A percentile compares a stretch with the other conserved stretches of the same genome.
Evolutionary conservation across 2,888 invertebrate species (phyloP).

Genomic region (Molorchus minor): DNA sequence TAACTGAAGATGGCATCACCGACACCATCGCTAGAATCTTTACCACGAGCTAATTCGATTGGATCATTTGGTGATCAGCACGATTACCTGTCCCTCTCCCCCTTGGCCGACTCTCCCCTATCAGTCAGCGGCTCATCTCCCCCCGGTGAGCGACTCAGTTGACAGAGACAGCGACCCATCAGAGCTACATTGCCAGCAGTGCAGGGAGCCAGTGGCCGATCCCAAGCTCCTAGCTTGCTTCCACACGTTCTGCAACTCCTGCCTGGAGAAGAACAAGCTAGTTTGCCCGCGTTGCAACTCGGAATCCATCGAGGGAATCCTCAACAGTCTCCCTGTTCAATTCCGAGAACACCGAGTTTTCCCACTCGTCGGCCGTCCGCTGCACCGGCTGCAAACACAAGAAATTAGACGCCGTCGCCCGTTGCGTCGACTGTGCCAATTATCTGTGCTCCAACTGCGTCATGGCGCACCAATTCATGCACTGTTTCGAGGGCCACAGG

Average conservation of each 20-base stretch:
- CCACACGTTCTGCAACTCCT: slow-evolving; percentile 85
- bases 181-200: slow-evolving; percentile 69
- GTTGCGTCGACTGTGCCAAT: slow-evolving; percentile 96
- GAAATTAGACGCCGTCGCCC: slow-evolving; percentile 92
- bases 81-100: slow-evolving; percentile 74
- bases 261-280: slow-evolving; percentile 82
- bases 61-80: slow-evolving; percentile 85
- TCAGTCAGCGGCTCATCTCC: slow-evolving; percentile 89
- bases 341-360: slow-evolving; percentile 54
- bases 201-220: slow-evolving; percentile 78
- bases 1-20: slow-evolving; percentile 93
- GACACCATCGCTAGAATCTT: slow-evolving; percentile 92
- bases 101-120: slow-evolving; percentile 75
- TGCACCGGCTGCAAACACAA: slow-evolving; percentile 98
- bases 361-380: slow-evolving; percentile 68
- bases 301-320: slow-evolving; percentile 61
- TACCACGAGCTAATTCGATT: slow-evolving; percentile 90
- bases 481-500: slow-evolving; percentile 97
- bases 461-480: slow-evolving; percentile 99
- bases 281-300: slow-evolving; percentile 76
- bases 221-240: slow-evolving; percentile 82
- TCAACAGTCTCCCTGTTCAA: slow-evolving; percentile 38
- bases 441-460: slow-evolving; percentile 97
- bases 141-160: slow-evolving; percentile 85
- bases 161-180: slow-evolving; percentile 68